phyloP scores from a whole-genome alignment of 1,140 invertebrate genomes.

The Brevipalpus yothersi region DNA sequence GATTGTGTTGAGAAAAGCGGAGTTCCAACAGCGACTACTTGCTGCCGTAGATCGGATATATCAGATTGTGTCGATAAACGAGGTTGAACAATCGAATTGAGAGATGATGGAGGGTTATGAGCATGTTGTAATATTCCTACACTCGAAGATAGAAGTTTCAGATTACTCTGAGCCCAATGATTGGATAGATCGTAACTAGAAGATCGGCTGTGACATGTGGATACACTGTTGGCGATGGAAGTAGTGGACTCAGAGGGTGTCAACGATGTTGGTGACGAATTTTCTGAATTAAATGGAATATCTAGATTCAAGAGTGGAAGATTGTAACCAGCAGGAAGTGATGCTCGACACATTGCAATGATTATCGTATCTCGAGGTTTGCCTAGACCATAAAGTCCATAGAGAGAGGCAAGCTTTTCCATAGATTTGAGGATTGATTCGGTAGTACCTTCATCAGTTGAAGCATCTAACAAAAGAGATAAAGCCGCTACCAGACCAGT shows the following conservation, averaged over 20 bases:
- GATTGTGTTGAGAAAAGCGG: conserved; percentile 52
- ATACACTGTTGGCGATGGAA: background rate
- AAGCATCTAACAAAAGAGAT: conserved; percentile 69
- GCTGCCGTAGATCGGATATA: conserved; percentile 39
- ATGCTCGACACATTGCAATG: conserved; percentile 74
- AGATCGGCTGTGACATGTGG: background rate
- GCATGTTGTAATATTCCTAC: background rate
- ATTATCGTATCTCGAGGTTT: conserved; percentile 71
- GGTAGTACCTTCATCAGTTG: conserved; percentile 65
- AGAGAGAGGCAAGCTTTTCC: conserved; percentile 37
- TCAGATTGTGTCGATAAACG: conserved; percentile 44
- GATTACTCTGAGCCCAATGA: background rate
- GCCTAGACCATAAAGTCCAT: conserved; percentile 41
- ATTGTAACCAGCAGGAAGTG: conserved; percentile 69
- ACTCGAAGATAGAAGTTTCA: background rate
- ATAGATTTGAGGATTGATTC: conserved; percentile 74
- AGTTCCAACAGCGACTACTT: conserved; percentile 72
- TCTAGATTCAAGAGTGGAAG: background rate
- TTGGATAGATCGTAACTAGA: background rate
- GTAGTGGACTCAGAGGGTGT: background rate
- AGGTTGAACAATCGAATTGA: background rate
- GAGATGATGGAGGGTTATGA: background rate
- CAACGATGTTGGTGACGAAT: background rate
- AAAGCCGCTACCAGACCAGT: conserved; percentile 72
- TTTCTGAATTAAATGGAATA: background rate